Conservation (phyloP, 1,140 invertebrate species). For the Charaxes varanes region DNA sequence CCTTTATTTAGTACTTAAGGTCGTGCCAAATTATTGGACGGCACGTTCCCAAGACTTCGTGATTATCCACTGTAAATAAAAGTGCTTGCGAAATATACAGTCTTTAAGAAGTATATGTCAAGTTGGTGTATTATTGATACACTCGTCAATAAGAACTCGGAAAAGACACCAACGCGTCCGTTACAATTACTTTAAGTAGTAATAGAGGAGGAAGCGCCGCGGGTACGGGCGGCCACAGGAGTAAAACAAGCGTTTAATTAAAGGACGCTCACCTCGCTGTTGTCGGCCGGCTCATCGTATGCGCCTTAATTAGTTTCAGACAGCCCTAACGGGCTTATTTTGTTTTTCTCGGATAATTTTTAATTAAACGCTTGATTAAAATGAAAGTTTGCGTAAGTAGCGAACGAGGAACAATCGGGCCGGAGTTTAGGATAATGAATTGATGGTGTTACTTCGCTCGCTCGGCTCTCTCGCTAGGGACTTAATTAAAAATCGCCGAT, state of each 20-base stretch:
- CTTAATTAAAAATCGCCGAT: conserved; percentile 74
- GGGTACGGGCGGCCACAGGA: conserved; percentile 36
- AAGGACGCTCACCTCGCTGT: conserved; percentile 60
- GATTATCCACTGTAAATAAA: no score
- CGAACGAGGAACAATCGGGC: conserved; percentile 70
- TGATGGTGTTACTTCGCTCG: conserved; percentile 72
- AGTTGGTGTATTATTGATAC: no score
- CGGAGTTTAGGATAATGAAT: conserved; percentile 74
- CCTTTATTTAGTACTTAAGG: no score
- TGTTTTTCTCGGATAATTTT: conserved; percentile 74
- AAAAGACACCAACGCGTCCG: conserved; percentile 23
- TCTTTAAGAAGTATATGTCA: no score
- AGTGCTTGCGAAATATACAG: no score
- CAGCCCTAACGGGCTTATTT: conserved; percentile 71
- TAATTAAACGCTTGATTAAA: conserved; percentile 75
- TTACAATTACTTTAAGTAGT: conserved; percentile 38
- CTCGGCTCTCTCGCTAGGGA: conserved; percentile 62
- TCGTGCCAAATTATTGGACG: no score
- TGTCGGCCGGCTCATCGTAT: conserved; percentile 63
- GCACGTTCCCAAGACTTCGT: no score
- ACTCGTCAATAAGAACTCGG: no score
- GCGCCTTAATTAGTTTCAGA: conserved; percentile 70
- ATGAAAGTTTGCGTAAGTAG: conserved; percentile 74
- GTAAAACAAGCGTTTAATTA: conserved; percentile 67
- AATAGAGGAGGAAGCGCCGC: conserved; percentile 15